Base-by-base conservation (phyloP, 2,888 invertebrate genomes). In the Troides aeacus region DNA sequence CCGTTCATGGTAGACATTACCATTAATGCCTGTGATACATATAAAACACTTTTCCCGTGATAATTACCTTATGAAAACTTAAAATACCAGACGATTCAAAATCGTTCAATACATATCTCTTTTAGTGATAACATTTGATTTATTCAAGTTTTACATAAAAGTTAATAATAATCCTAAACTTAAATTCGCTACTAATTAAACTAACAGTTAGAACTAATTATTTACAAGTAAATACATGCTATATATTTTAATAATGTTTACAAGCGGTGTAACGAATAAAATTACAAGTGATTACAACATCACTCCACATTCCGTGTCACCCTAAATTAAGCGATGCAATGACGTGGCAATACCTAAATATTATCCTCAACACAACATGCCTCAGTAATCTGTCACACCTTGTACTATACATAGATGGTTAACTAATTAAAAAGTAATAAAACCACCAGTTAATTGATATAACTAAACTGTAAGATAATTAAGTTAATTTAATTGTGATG, bases 381-480 rank as follows among this genome's bases (percentile, higher is more conserved):
- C 39, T 50, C 39, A 53, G 56, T 76, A 74, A 79, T 80, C 84
- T 87, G 88, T 87, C 87, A 88, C 87, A 86, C 87, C 86, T 88
- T 88, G 86, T 88, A 89, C 86, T 87, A 84, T 86, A 88, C 84
- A 87, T 82, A 84, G 82, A 89, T 89, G 89, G 89, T 88, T 87
- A 62, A 85, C 79, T 81, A 73, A 71, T 72, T 71, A 71, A 66
- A 75, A 70, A 71, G 73, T 75, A 72, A 66, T 56, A n/a, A 53
- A 5, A 53, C 53, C 53, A n/a, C 18, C 53, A n/a, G 46, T 46
- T 3, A 53, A 50, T 50, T 53, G 8, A 53, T 56, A 57, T 24
- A 65, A 17, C 24, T 65, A 17, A 30, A 69, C 39, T 58, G 62
- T 15, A 21, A 50, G 21, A 39, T n/a, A 60, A 36, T 1, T 12